Conservation (phyloP, 2,797 vertebrate species). For the Ctenosaura bakeri region DNA sequence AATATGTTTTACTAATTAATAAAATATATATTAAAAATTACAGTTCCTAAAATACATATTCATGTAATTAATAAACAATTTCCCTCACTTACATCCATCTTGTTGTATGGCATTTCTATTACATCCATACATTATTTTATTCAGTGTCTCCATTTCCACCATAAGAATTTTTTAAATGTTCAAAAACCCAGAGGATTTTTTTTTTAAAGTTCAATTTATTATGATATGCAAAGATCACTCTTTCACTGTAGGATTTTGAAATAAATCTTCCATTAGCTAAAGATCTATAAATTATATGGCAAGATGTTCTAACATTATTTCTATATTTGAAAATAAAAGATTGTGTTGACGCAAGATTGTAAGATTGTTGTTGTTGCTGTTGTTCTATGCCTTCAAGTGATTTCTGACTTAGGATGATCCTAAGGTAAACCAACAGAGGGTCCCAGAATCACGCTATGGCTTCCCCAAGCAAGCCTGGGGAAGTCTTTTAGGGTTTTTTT, state of each 20-base stretch:
- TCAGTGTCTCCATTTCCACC: not conserved
- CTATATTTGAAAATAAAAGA: not conserved
- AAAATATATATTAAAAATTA: not conserved
- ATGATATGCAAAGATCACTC: not conserved
- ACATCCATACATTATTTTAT: not conserved
- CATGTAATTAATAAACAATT: not conserved
- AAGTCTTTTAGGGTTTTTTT: not conserved
- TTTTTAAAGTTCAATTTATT: not conserved
- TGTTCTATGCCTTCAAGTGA: too few species aligned
- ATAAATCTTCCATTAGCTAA: not conserved
- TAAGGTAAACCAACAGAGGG: not conserved
- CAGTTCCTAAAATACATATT: not conserved
- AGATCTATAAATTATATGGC: not conserved
- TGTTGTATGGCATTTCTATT: not conserved
- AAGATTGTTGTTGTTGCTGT: too few species aligned
- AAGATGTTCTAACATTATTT: not conserved
- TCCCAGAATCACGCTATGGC: not conserved
- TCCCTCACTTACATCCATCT: not conserved
- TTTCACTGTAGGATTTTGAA: not conserved
- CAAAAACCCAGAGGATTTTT: not conserved
- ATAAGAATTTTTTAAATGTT: too few species aligned
- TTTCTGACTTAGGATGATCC: too few species aligned
- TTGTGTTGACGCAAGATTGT: too few species aligned
- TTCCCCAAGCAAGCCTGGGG: not conserved
- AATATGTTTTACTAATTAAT: conserved; percentile 4